These are phyloP conservation scores for Scaptomyza pallida DNA, from an alignment of 1,140 invertebrate species.

Conservation along the genomic window DNA sequence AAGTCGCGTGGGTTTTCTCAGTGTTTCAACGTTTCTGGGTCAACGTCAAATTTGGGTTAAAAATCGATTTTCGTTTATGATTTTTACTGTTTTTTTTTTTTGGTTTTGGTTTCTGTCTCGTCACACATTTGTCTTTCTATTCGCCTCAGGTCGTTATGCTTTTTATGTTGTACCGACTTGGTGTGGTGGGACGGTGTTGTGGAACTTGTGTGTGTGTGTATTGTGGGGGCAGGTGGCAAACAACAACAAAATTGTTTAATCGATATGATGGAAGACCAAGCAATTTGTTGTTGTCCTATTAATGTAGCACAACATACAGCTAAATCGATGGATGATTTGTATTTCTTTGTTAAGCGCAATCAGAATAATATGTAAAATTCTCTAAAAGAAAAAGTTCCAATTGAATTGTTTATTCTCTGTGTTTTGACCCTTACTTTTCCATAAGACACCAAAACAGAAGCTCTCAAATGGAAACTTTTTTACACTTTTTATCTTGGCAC, in stretches of 20 bases:
- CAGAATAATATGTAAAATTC: not conserved
- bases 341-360: no score
- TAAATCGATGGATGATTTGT: constrained; percentile 18
- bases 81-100: constrained; percentile 30
- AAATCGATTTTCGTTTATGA: constrained; percentile 57
- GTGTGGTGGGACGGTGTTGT: no score
- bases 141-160: constrained; percentile 36
- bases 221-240: constrained; percentile 43
- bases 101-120: not conserved
- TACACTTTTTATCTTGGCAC: constrained; percentile 40
- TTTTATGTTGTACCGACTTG: constrained; percentile 26
- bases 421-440: not conserved
- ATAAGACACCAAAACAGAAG: constrained; percentile 18
- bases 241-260: constrained; percentile 53
- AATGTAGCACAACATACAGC: not conserved
- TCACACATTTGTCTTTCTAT: constrained; percentile 17
- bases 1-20: constrained; percentile 29
- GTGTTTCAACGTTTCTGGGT: constrained; percentile 29
- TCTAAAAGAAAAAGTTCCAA: not conserved
- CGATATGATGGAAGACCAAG: constrained; percentile 47
- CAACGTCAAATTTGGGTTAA: constrained; percentile 51
- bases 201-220: no score
- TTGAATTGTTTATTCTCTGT: not conserved
- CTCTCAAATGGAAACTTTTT: constrained; percentile 30
- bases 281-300: constrained; percentile 47